These are phyloP conservation scores for Archivesica marissinica DNA, from an alignment of 1,140 invertebrate species.

Conservation along the genomic window DNA sequence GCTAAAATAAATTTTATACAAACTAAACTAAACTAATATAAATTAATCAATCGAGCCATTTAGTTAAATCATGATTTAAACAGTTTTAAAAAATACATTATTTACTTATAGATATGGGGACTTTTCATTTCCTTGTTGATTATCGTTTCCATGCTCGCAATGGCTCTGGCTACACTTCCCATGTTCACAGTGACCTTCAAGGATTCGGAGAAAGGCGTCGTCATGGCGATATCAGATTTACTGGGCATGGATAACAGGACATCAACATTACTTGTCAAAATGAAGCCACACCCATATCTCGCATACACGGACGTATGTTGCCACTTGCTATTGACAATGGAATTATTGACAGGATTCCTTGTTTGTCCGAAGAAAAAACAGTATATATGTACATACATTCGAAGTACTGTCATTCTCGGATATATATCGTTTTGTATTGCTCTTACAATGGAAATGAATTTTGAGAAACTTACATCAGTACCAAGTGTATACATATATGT, in stretches of 20 bases:
- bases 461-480: neutral
- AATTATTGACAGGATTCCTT: slow-evolving; percentile 9
- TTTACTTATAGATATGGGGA: slow-evolving; percentile 14
- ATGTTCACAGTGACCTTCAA: neutral
- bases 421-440: slow-evolving; percentile 29
- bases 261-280: neutral
- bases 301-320: neutral
- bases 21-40: no score
- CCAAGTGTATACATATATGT: neutral
- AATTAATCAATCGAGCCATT: no score
- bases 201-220: neutral
- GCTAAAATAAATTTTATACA: no score
- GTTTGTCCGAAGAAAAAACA: slow-evolving; percentile 4
- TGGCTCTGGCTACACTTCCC: neutral
- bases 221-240: neutral
- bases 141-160: neutral
- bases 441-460: neutral
- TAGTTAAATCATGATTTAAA: no score
- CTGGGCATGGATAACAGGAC: neutral
- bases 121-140: slow-evolving; percentile 1
- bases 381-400: neutral
- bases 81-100: no score
- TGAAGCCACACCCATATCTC: neutral
- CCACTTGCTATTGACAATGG: neutral
- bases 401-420: neutral